A percentile compares a stretch with the other conserved stretches of the same genome.
Conservation (phyloP, 2,888 invertebrate genomes). For the Drosophila multiciliata region DNA sequence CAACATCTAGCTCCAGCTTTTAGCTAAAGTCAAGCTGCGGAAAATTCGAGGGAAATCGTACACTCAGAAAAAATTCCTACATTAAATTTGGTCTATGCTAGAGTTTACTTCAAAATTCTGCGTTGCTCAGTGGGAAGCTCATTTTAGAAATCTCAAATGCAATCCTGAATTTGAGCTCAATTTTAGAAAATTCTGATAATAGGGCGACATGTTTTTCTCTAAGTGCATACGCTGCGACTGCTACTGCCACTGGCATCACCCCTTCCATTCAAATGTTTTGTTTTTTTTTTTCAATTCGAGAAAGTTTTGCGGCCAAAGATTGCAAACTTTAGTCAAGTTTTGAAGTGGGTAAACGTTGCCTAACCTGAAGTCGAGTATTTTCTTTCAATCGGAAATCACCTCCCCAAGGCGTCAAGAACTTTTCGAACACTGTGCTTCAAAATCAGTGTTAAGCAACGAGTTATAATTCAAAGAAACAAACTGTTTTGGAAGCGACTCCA, state of each 20-base stretch:
- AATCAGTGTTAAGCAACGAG: not conserved
- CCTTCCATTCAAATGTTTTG: conserved; percentile 42
- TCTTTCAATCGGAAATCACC: conserved; percentile 46
- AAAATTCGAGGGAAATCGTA: conserved; percentile 76
- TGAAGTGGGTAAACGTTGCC: conserved; percentile 25
- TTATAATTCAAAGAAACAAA: not conserved
- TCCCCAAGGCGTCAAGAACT: conserved; percentile 43
- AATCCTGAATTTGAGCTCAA: not conserved
- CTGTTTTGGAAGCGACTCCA: not conserved
- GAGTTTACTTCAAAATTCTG: not conserved
- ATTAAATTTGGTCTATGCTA: not conserved
- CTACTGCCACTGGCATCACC: conserved; percentile 9
- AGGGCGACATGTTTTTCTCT: not conserved
- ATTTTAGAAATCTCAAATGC: not conserved
- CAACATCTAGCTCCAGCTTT: conserved; percentile 45
- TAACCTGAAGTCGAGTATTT: conserved; percentile 26
- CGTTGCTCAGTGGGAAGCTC: not conserved
- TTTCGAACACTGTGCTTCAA: conserved; percentile 10
- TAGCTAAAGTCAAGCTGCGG: conserved; percentile 55
- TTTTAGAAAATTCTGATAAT: not conserved
- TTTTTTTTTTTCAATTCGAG: conserved; percentile 65
- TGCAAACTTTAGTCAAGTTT: conserved; percentile 62
- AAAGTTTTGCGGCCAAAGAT: conserved; percentile 67
- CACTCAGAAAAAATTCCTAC: conserved; percentile 1
- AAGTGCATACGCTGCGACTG: not conserved